Conservation (phyloP, 2,113 vertebrate genomes). For the Cyrtonyx montezumae region DNA sequence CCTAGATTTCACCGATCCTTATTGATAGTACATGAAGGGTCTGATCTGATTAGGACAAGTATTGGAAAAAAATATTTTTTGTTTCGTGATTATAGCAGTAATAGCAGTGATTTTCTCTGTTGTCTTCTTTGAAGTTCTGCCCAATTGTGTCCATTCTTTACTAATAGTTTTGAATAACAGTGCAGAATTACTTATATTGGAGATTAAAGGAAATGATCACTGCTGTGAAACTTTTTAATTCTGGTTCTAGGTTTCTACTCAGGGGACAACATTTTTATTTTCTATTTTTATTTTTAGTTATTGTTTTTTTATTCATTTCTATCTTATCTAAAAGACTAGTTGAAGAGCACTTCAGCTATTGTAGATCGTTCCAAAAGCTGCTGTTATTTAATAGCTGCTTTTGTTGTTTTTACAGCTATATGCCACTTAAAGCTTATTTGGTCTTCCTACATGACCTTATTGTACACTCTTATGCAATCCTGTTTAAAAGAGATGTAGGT, state of each 20-base stretch:
- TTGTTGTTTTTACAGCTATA: constrained; percentile 24
- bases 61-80: background rate
- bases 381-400: constrained; percentile 5
- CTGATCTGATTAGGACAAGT: background rate
- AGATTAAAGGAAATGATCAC: background rate
- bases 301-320: background rate
- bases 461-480: background rate
- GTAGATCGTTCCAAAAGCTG: background rate
- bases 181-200: background rate
- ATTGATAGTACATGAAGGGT: background rate
- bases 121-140: background rate
- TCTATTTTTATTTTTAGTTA: background rate
- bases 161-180: background rate
- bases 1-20: background rate
- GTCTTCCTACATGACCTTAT: constrained; percentile 20
- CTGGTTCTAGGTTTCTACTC: background rate
- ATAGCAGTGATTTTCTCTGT: background rate
- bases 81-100: background rate
- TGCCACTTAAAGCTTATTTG: constrained; percentile 5
- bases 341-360: constrained; percentile 9
- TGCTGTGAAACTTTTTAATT: background rate
- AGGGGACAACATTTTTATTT: background rate
- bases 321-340: background rate
- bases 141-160: background rate
- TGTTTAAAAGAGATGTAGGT: constrained; percentile 24